phyloP scores from a whole-genome alignment of 2,113 vertebrate genomes.

The Mirounga angustirostris region DNA sequence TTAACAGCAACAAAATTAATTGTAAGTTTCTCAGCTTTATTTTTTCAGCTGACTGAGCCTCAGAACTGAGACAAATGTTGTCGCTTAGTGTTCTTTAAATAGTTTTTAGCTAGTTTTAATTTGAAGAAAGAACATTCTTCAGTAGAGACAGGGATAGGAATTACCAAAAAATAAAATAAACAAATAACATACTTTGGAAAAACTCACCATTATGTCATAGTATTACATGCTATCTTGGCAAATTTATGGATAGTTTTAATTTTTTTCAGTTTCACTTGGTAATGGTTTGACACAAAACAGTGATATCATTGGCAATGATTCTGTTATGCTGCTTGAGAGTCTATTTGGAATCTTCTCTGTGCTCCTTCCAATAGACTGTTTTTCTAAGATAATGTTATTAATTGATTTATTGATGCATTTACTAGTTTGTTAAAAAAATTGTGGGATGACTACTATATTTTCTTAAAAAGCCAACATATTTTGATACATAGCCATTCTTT shows the following conservation, averaged over 20 bases:
- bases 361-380: slow-evolving; percentile 30
- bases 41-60: slow-evolving; percentile 68
- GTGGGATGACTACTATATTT: not conserved
- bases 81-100: slow-evolving; percentile 69
- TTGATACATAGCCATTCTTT: not conserved
- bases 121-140: slow-evolving; percentile 67
- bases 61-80: slow-evolving; percentile 53
- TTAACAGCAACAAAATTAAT: slow-evolving; percentile 63
- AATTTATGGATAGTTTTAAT: slow-evolving; percentile 69
- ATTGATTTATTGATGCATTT: slow-evolving; percentile 36
- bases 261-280: slow-evolving; percentile 69
- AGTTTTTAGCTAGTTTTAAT: slow-evolving; percentile 68
- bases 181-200: slow-evolving; percentile 74
- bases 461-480: not conserved
- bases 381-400: slow-evolving; percentile 63
- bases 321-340: slow-evolving; percentile 41
- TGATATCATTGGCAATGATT: slow-evolving; percentile 64
- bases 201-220: slow-evolving; percentile 66
- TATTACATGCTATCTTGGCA: slow-evolving; percentile 73
- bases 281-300: slow-evolving; percentile 66
- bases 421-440: slow-evolving; percentile 14
- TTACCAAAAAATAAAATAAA: slow-evolving; percentile 74
- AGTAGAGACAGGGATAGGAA: slow-evolving; percentile 51
- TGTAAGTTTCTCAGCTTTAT: slow-evolving; percentile 30
- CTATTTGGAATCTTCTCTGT: slow-evolving; percentile 30